Evolutionary conservation across 1,140 invertebrate species (phyloP).

Genomic region (Macrostomum lignano): DNA sequence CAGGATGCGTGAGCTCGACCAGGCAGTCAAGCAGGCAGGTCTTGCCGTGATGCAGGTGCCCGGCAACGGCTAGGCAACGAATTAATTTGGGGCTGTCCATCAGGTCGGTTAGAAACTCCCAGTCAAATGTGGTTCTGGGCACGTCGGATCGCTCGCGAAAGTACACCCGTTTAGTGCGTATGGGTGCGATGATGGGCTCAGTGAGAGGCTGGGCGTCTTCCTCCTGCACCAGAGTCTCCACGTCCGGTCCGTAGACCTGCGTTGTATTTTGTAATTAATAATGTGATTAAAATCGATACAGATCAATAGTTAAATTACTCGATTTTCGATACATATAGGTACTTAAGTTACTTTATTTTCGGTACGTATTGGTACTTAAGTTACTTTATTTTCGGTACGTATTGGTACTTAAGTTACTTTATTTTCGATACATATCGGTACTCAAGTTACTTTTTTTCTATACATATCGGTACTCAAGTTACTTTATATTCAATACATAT

Average conservation of each 20-base stretch:
- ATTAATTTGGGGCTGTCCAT: constrained; percentile 83
- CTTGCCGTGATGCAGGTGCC: constrained; percentile 89
- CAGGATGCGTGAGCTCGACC: constrained; percentile 79
- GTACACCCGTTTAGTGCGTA: constrained; percentile 77
- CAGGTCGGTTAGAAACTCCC: constrained; percentile 76
- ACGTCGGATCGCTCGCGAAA: constrained; percentile 55
- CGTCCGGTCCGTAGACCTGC: constrained; percentile 79
- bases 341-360: too few species aligned
- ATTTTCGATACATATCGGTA: too few species aligned
- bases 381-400: too few species aligned
- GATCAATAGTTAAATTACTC: too few species aligned
- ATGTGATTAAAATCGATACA: too few species aligned
- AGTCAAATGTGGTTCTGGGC: constrained; percentile 68
- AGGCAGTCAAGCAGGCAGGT: constrained; percentile 90
- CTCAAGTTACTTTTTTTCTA: too few species aligned
- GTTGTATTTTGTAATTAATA: too few species aligned
- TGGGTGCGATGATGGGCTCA: constrained; percentile 45
- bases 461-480: too few species aligned
- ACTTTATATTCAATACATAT: too few species aligned
- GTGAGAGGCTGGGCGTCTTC: constrained; percentile 88
- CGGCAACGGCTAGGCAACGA: constrained; percentile 71
- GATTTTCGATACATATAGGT: too few species aligned
- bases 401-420: too few species aligned
- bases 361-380: too few species aligned
- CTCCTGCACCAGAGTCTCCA: constrained; percentile 93